Base-by-base conservation (phyloP, 1,140 invertebrate genomes). In the Drosophila ogumai region DNA sequence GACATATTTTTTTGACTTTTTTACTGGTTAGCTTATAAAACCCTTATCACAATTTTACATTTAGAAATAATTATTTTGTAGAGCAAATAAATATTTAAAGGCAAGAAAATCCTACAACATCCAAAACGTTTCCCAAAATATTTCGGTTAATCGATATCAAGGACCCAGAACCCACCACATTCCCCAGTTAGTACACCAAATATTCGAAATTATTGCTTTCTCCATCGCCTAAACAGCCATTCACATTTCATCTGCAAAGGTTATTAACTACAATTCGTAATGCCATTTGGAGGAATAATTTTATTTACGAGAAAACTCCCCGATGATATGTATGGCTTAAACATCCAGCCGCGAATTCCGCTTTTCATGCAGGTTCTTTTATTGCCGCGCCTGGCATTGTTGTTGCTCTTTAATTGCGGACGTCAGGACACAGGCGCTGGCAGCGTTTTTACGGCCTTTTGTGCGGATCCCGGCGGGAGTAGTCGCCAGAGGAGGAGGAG, bases 361-460 rank as follows among this genome's bases (percentile, higher is more conserved):
- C 47, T 69, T 69, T 67, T 69, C 63, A 69, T 69, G 66, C 66
- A 69, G 63, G 66, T 55, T 40, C 66, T 71, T 72, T 72, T 71
- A 71, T 71, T 68, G 67, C 64, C 64, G 64, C 50, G 67, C 64
- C 67, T n/a, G 67, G 25, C 40, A 58, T 72, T 72, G 67, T 73
- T 73, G 69, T 59, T 73, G 69, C 52, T 50, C 69, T 72, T 73
- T 73, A 73, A 72, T 72, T 73, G 67, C 66, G 54, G 44, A 49
- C 66, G 28, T 58, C 65, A 49, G 43, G 41, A 28, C 28, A 25
- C 25, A 17, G 65, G 60, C 43, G 28, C 13, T 40, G 67, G 49
- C 67, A 44, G 34, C 49, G 41, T 72, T 73, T 71, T 73, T 73
- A 72, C 54, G 69, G 67, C 66, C 69, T 72, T 72, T 72, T 73